These are phyloP conservation scores for Prolemur simus DNA, from an alignment of 2,113 vertebrate genomes.

Conservation along the genomic window DNA sequence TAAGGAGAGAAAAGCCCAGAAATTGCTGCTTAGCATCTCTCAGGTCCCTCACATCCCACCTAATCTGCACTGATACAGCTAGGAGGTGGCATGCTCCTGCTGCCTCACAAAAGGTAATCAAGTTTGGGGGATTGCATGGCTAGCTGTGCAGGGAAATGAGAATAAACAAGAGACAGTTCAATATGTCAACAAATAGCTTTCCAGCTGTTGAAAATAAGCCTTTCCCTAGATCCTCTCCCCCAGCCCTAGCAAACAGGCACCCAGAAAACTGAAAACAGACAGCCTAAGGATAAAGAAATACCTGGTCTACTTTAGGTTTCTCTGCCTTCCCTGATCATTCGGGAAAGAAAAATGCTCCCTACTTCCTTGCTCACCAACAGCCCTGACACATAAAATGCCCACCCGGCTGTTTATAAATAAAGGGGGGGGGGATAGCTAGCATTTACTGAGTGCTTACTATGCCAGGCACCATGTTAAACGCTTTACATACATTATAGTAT, in stretches of 20 bases:
- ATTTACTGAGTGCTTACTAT: background rate
- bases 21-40: slow-evolving; percentile 47
- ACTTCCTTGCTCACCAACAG: background rate
- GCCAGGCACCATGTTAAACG: slow-evolving; percentile 17
- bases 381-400: slow-evolving; percentile 45
- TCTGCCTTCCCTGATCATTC: background rate
- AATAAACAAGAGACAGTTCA: slow-evolving; percentile 69
- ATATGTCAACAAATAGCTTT: slow-evolving; percentile 70
- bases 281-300: slow-evolving; percentile 25
- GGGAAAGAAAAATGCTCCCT: background rate
- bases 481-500: slow-evolving; percentile 46
- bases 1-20: slow-evolving; percentile 43
- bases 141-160: slow-evolving; percentile 65
- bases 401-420: slow-evolving; percentile 9
- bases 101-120: slow-evolving; percentile 69
- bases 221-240: slow-evolving; percentile 33
- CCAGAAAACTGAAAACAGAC: slow-evolving; percentile 58
- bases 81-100: slow-evolving; percentile 37
- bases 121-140: slow-evolving; percentile 62
- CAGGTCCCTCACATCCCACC: slow-evolving; percentile 23
- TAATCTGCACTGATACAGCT: slow-evolving; percentile 39
- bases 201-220: slow-evolving; percentile 65
- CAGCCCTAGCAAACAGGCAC: background rate
- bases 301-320: background rate
- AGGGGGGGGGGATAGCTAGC: background rate